A percentile compares a stretch with the other conserved stretches of the same genome.
phyloP scores from a whole-genome alignment of 2,888 invertebrate species.

The Melanostoma scalare region DNA sequence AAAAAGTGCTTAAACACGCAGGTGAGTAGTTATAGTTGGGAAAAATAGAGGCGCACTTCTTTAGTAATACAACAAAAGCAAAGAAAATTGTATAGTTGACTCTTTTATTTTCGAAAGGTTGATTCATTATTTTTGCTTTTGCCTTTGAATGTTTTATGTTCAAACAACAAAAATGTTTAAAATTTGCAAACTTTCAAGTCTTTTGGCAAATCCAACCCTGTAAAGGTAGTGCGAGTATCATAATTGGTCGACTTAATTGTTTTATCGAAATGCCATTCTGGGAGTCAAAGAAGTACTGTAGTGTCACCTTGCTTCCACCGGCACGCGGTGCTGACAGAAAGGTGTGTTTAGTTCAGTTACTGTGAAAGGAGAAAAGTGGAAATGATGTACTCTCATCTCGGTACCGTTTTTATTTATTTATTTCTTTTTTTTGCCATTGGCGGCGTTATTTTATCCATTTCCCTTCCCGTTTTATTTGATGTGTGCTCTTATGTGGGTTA shows the following conservation, averaged over 20 bases:
- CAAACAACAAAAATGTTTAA: no score
- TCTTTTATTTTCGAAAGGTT: no score
- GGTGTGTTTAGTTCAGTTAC: conserved; percentile 31
- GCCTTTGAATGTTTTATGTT: no score
- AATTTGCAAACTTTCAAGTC: background rate
- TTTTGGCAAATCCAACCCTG: conserved; percentile 10
- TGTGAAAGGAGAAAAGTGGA: conserved; percentile 70
- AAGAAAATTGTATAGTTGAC: no score
- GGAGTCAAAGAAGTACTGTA: conserved; percentile 15
- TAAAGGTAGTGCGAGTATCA: conserved; percentile 37
- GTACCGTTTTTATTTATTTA: conserved; percentile 49
- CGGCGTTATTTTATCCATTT: conserved; percentile 41
- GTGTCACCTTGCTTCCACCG: conserved; percentile 17
- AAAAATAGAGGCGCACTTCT: no score
- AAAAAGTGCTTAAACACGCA: conserved; percentile 16
- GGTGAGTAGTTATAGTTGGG: background rate
- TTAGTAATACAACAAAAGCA: no score
- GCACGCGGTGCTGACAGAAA: conserved; percentile 34
- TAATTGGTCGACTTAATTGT: conserved; percentile 64
- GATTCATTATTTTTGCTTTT: no score
- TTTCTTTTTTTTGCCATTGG: conserved; percentile 47
- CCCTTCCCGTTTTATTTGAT: conserved; percentile 22
- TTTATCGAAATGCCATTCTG: conserved; percentile 57
- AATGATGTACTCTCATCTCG: conserved; percentile 63
- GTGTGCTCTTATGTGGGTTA: conserved; percentile 67